These are phyloP conservation scores for Emydoidea blandingii DNA, from an alignment of 2,797 vertebrate species.

Conservation along the genomic window DNA sequence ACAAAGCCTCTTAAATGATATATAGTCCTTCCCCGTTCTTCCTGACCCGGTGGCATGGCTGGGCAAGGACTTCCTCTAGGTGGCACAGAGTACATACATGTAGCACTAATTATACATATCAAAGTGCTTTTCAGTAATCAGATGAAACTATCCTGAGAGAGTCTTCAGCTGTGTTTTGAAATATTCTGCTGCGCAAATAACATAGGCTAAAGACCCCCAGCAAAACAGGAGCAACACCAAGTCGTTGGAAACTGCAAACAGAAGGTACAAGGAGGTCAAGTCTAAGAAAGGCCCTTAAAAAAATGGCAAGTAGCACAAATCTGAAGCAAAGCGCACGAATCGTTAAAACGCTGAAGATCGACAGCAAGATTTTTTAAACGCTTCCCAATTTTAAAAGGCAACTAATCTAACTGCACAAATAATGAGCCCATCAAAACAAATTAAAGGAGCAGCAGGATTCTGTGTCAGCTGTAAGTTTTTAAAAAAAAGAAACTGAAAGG, in stretches of 20 bases:
- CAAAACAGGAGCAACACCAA: not conserved
- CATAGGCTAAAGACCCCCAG: not conserved
- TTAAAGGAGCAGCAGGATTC: not conserved
- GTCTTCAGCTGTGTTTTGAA: constrained; percentile 41
- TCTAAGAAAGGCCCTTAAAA: constrained; percentile 1
- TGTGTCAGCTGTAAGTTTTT: not conserved
- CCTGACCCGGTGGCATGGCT: fast-evolving
- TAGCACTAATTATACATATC: constrained; percentile 6
- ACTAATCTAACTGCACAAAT: not conserved
- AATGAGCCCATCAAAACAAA: not conserved
- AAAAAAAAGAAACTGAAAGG: not conserved
- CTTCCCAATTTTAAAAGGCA: not conserved
- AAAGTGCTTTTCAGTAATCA: not conserved
- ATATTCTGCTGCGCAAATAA: not conserved
- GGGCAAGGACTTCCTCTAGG: not conserved
- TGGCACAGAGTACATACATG: not conserved
- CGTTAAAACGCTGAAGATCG: not conserved
- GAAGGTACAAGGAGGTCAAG: not conserved
- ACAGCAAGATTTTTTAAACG: not conserved
- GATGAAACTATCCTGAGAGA: constrained; percentile 33
- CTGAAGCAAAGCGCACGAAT: constrained; percentile 8
- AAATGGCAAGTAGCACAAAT: constrained; percentile 4
- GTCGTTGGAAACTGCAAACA: not conserved
- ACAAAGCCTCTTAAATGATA: not conserved
- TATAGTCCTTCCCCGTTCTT: fast-evolving